phyloP scores from a whole-genome alignment of 2,888 invertebrate species.

The Dascillus cervinus region DNA sequence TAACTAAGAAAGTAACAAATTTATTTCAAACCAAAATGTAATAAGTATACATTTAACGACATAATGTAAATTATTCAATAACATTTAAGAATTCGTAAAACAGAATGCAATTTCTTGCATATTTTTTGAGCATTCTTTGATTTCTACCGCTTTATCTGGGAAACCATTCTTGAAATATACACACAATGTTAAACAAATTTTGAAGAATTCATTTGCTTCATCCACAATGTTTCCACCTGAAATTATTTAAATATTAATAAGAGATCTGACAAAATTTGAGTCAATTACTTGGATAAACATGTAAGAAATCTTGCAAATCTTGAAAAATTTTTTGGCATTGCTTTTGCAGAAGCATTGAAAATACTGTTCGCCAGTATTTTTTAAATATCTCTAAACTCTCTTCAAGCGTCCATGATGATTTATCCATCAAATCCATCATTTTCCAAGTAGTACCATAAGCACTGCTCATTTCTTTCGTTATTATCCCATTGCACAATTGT shows the following conservation, averaged over 20 bases:
- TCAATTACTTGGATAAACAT: no score
- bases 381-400: conserved; percentile 49
- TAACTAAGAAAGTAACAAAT: no score
- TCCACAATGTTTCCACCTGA: conserved; percentile 7
- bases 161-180: conserved; percentile 19
- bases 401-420: conserved; percentile 49
- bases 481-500: conserved; percentile 27
- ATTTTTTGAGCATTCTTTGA: conserved; percentile 13
- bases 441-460: conserved; percentile 50
- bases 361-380: conserved; percentile 55
- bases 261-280: no score
- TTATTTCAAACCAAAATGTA: no score
- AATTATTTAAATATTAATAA: no score
- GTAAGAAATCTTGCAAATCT: no score
- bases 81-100: no score
- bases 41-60: no score
- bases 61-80: no score
- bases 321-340: conserved; percentile 30
- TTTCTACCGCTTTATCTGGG: conserved; percentile 9
- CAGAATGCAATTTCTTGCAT: no score
- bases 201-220: conserved; percentile 14
- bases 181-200: conserved; percentile 18
- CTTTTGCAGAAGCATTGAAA: conserved; percentile 41
- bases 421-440: conserved; percentile 45
- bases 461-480: conserved; percentile 50